A percentile compares a stretch with the other conserved stretches of the same genome.
These are phyloP conservation scores for Spea multiplicata DNA, from an alignment of 2,113 vertebrate species.

Conservation along the genomic window DNA sequence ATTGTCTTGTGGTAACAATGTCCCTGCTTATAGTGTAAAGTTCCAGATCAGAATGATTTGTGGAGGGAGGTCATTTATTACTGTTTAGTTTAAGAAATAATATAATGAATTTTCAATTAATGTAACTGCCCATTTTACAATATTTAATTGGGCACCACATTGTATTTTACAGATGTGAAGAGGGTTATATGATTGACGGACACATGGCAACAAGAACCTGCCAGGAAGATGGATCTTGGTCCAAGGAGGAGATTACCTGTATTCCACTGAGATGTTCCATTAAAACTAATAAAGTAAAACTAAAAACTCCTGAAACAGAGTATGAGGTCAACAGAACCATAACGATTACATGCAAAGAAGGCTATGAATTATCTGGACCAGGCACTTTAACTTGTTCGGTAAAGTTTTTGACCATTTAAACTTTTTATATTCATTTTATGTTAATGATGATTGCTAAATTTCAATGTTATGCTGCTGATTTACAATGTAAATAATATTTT, in stretches of 20 bases:
- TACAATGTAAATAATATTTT: too few species aligned
- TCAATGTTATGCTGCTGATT: too few species aligned
- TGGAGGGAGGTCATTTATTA: too few species aligned
- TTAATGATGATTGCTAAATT: too few species aligned
- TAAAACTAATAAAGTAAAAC: slow-evolving; percentile 66
- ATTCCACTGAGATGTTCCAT: slow-evolving; percentile 72
- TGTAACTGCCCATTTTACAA: too few species aligned
- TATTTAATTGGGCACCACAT: background rate
- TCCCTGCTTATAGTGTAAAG: too few species aligned
- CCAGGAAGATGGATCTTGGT: slow-evolving; percentile 84
- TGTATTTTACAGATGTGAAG: slow-evolving; percentile 77
- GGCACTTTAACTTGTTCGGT: slow-evolving; percentile 80
- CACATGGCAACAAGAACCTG: slow-evolving; percentile 71
- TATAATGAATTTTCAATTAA: too few species aligned
- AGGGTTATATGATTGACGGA: slow-evolving; percentile 75
- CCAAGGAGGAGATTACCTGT: slow-evolving; percentile 76
- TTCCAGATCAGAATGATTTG: too few species aligned
- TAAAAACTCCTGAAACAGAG: slow-evolving; percentile 67
- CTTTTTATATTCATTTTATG: too few species aligned
- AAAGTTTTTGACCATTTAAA: slow-evolving; percentile 43
- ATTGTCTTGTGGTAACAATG: too few species aligned
- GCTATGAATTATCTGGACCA: slow-evolving; percentile 75
- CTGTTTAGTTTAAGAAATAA: too few species aligned
- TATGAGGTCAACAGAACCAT: slow-evolving; percentile 76
- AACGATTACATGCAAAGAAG: slow-evolving; percentile 76